These are phyloP conservation scores for Pegoplata infirma DNA, from an alignment of 2,888 invertebrate species.

Conservation along the genomic window DNA sequence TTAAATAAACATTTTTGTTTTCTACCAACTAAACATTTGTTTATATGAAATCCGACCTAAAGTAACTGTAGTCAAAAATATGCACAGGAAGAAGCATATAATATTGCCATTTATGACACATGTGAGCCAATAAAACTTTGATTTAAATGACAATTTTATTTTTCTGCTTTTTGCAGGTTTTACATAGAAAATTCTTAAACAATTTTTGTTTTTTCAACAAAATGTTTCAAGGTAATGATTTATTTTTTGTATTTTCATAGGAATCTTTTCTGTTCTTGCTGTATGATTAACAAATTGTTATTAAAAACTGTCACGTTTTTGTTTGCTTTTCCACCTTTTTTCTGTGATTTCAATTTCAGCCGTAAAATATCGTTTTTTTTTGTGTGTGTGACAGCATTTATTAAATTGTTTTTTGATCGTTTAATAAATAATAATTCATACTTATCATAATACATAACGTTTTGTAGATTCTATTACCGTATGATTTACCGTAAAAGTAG, in stretches of 20 bases:
- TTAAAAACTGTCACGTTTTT: conserved; percentile 48
- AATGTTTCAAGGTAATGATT: conserved; percentile 5
- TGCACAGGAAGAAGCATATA: conserved; percentile 15
- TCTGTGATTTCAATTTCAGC: not conserved
- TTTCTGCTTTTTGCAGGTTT: too few species aligned
- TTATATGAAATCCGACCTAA: conserved; percentile 11
- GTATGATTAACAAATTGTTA: conserved; percentile 26
- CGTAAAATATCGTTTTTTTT: too few species aligned
- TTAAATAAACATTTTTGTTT: not conserved
- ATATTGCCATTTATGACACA: conserved; percentile 49
- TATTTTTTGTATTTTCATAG: not conserved
- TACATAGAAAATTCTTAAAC: not conserved
- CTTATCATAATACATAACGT: not conserved
- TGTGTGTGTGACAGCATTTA: conserved; percentile 39
- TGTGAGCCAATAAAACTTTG: conserved; percentile 49
- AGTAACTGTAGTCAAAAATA: conserved; percentile 10
- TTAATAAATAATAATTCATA: conserved; percentile 37
- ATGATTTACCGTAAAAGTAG: not conserved
- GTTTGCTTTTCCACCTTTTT: not conserved
- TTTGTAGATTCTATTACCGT: conserved; percentile 11
- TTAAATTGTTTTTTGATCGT: conserved; percentile 44
- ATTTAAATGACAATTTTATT: conserved; percentile 52
- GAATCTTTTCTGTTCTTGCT: conserved; percentile 4
- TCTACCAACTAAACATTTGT: conserved; percentile 20
- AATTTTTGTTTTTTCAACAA: conserved; percentile 11